Evolutionary conservation across 2,888 invertebrate species (phyloP), one percentile per base, ranked within the genome.

Genomic region (Ferrisia virgata): DNA sequence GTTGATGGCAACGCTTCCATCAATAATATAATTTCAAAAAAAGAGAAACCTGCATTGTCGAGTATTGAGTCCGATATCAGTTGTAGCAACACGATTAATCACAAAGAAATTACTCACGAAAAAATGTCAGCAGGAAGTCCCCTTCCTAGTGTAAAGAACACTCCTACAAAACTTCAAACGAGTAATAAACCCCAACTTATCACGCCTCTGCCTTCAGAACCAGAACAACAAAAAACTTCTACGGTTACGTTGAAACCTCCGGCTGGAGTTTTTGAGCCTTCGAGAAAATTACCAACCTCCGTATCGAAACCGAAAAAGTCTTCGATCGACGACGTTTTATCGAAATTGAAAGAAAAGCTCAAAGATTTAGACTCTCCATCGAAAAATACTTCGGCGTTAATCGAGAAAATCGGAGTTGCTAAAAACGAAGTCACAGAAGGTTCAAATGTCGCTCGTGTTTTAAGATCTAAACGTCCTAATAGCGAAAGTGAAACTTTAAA

Each of bases 191-290:
- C 85, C 22, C 39, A 85, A 18, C 85, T 85, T 13, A 85, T 85
- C 22, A 83, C 85, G 0, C 85, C 86, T 25, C 43, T 84, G 22
- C 85, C 85, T 13, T 76, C 86, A 13, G 76, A 82, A 58, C 64
- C 81, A 25, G 58, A 58, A 11, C 47, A 81, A 9, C 84, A 82
- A 36, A 79, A 85, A 18, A 83, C 86, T 47, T 78, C 80, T 86
- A 84, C 87, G 87, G n/a, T 69, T 18, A 82, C 85, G 39, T 76
- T 81, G 43, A 86, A 86, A 86, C 90, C 90, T 86, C 93, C 93
- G 0, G 93, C 93, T 0, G 93, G 93, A 8, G 92, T 93, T 87
- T 93, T 93, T 88, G 92, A 93, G 87, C 92, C 93, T 0, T 92
- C 93, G 1, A 81, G 80, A n/a, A 85, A 85, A 82, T 76, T 85